These are phyloP conservation scores for Callinectes sapidus DNA, from an alignment of 2,888 invertebrate genomes.

Conservation along the genomic window DNA sequence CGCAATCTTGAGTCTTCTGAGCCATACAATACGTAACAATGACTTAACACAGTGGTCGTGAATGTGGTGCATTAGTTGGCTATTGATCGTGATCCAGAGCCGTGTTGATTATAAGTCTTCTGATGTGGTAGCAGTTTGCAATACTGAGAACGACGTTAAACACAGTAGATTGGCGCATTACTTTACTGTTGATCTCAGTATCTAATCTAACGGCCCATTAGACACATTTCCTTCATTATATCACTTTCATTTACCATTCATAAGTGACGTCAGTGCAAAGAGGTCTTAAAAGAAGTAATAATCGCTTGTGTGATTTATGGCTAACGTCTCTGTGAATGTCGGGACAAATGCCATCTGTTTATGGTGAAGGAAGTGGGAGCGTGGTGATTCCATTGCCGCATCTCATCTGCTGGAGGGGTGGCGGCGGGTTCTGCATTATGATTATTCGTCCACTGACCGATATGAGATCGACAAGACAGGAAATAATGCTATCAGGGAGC, in stretches of 20 bases:
- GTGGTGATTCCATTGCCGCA: not conserved
- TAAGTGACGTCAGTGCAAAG: not conserved
- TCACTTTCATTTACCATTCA: not conserved
- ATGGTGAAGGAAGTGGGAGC: not conserved
- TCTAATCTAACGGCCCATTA: too few species aligned
- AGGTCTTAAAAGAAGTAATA: not conserved
- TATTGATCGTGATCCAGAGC: too few species aligned
- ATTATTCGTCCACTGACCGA: not conserved
- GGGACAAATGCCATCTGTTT: not conserved
- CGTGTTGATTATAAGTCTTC: too few species aligned
- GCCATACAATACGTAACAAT: too few species aligned
- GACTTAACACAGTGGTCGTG: too few species aligned
- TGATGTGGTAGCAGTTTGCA: too few species aligned
- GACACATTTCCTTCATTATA: too few species aligned
- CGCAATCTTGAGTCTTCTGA: too few species aligned
- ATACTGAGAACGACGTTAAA: too few species aligned
- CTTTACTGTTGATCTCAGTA: too few species aligned
- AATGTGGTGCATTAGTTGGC: too few species aligned
- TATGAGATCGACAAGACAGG: not conserved
- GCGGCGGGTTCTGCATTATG: not conserved
- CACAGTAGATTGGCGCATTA: too few species aligned
- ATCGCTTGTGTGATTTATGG: not conserved
- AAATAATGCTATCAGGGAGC: not conserved
- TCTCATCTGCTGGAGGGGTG: not conserved
- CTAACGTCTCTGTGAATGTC: not conserved